Conservation (phyloP, 92 coral and sea anemone species). For the Actinostola sp. region DNA sequence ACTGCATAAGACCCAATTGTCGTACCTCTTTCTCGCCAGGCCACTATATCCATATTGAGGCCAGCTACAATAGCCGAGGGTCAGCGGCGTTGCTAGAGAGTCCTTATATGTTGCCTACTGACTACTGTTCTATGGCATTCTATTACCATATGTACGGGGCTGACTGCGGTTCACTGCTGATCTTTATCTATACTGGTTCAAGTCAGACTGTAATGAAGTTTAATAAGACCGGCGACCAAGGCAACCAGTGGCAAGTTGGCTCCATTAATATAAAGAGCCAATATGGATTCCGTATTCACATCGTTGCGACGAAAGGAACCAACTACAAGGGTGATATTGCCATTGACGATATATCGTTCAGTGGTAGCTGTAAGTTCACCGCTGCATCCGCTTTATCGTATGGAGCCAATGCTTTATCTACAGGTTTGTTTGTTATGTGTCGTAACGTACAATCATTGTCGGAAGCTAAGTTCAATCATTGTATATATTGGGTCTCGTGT, state of each 20-base stretch:
- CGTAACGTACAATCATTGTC: neutral
- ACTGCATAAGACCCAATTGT: neutral
- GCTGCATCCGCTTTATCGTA: conserved; percentile 47
- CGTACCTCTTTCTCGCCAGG: conserved; percentile 46
- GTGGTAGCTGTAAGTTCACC: conserved; percentile 46
- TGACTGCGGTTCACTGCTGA: conserved; percentile 77
- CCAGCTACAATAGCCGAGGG: conserved; percentile 76
- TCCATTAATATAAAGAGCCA: conserved; percentile 56
- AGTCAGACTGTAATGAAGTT: conserved; percentile 37
- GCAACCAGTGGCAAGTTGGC: conserved; percentile 56
- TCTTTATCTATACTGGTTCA: conserved; percentile 74
- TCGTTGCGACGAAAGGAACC: conserved; percentile 75
- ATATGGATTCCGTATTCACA: conserved; percentile 84
- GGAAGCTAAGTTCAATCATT: too few species aligned
- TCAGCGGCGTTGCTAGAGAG: conserved; percentile 84
- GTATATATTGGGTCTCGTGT: too few species aligned
- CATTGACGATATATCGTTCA: conserved; percentile 73
- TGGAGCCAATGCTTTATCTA: conserved; percentile 58
- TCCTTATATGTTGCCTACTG: conserved; percentile 80
- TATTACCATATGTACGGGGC: conserved; percentile 93
- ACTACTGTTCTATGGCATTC: conserved; percentile 72
- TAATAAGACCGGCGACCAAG: conserved; percentile 78
- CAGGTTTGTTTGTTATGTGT: conserved; percentile 15
- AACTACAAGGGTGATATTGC: conserved; percentile 83
- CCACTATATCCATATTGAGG: conserved; percentile 89